These are phyloP conservation scores for Melanogrammus aeglefinus DNA, from an alignment of 2,797 vertebrate genomes.

Conservation along the genomic window DNA sequence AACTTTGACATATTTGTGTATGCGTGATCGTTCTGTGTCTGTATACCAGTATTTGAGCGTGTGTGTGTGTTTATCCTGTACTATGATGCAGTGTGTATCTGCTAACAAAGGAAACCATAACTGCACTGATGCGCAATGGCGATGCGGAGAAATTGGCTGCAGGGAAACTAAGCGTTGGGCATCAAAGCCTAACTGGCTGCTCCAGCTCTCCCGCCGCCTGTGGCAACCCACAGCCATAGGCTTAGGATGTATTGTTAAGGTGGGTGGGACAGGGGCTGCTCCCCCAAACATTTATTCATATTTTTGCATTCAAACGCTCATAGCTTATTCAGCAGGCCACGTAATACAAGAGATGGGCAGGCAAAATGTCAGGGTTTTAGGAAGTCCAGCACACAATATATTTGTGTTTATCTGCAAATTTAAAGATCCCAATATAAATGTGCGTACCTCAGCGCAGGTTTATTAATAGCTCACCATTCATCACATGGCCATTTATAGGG, in stretches of 20 bases:
- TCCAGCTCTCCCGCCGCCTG: neutral
- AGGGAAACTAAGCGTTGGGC: neutral
- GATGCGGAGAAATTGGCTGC: neutral
- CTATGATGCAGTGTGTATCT: neutral
- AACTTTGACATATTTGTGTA: neutral
- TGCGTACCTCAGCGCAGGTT: neutral
- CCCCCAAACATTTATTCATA: neutral
- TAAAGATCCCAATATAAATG: neutral
- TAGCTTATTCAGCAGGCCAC: neutral
- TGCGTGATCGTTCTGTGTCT: neutral
- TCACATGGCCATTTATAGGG: neutral
- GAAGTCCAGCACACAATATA: neutral
- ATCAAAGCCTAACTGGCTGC: constrained; percentile 4
- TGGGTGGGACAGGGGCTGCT: neutral
- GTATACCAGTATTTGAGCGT: neutral
- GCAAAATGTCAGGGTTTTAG: neutral
- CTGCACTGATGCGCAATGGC: neutral
- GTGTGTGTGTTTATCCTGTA: neutral
- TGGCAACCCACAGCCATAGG: neutral
- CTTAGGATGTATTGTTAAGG: neutral
- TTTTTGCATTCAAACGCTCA: neutral
- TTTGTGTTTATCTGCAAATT: neutral
- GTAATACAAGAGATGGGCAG: neutral
- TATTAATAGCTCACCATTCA: neutral
- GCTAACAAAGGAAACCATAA: neutral